A percentile compares a stretch with the other conserved stretches of the same genome.
phyloP scores from a whole-genome alignment of 2,888 invertebrate species.

The Labia minor region DNA sequence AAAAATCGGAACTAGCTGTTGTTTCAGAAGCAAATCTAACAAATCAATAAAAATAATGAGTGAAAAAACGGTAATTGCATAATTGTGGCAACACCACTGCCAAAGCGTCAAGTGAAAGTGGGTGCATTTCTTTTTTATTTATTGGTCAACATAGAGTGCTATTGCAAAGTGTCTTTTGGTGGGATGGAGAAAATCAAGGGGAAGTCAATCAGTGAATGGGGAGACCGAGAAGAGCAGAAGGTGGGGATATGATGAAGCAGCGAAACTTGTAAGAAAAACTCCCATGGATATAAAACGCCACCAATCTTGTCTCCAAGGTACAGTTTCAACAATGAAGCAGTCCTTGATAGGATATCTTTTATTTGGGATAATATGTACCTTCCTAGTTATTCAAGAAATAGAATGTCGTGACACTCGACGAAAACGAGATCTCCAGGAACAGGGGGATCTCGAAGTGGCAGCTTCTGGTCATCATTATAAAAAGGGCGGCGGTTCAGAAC shows the following conservation, averaged over 20 bases:
- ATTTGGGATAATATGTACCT: not conserved
- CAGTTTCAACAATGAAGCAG: not conserved
- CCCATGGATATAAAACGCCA: too few relatives aligned
- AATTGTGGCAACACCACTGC: not conserved
- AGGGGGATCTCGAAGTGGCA: slow-evolving; percentile 30
- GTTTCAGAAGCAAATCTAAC: not conserved
- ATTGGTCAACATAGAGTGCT: not conserved
- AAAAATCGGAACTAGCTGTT: not conserved
- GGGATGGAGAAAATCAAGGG: too few relatives aligned
- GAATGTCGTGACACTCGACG: not conserved
- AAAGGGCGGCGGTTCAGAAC: slow-evolving; percentile 43
- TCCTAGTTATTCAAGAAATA: not conserved
- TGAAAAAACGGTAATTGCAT: not conserved
- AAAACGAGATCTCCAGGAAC: slow-evolving; percentile 15
- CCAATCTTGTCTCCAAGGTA: too few relatives aligned
- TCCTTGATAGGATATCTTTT: not conserved
- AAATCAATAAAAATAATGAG: not conserved
- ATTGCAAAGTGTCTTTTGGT: not conserved
- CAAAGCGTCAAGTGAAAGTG: not conserved
- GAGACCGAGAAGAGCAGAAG: not conserved
- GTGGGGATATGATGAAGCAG: not conserved
- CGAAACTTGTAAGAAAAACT: too few relatives aligned
- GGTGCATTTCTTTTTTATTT: slow-evolving; percentile 13
- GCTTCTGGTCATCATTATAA: slow-evolving; percentile 57
- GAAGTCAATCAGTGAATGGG: not conserved